These are phyloP conservation scores for Corythornis cristatus DNA, from an alignment of 2,113 vertebrate species.

Conservation along the genomic window DNA sequence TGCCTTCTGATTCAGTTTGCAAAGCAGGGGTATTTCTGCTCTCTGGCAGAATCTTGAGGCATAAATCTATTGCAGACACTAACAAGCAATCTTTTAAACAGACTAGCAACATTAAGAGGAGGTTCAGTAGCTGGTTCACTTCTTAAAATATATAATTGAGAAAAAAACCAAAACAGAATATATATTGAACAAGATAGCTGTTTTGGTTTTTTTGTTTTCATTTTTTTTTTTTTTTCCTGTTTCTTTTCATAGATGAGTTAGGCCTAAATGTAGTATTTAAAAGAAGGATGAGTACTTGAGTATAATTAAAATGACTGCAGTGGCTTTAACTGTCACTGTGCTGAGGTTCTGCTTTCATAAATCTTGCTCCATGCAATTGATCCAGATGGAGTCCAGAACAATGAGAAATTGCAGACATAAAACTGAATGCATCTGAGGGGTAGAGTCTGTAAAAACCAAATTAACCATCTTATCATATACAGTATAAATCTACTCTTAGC, in stretches of 20 bases:
- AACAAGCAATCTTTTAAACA: slow-evolving; percentile 8
- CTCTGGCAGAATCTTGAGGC: background rate
- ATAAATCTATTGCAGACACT: background rate
- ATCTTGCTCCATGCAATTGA: background rate
- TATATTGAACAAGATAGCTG: background rate
- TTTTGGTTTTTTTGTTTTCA: background rate
- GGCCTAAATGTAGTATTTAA: background rate
- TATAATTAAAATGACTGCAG: background rate
- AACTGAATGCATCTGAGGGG: background rate
- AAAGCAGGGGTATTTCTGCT: background rate
- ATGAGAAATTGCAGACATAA: background rate
- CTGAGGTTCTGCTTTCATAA: background rate
- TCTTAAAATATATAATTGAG: background rate
- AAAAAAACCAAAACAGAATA: background rate
- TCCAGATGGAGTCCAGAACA: background rate
- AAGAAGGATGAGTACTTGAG: background rate
- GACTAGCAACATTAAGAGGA: background rate
- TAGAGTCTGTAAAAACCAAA: background rate
- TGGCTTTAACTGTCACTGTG: background rate
- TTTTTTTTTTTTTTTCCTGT: background rate
- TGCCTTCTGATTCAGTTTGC: background rate
- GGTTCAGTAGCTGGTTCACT: background rate
- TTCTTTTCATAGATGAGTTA: background rate
- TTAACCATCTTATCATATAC: background rate
- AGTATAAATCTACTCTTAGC: background rate